Base-by-base conservation (phyloP, 2,113 vertebrate genomes). In the Dasyornis broadbenti region DNA sequence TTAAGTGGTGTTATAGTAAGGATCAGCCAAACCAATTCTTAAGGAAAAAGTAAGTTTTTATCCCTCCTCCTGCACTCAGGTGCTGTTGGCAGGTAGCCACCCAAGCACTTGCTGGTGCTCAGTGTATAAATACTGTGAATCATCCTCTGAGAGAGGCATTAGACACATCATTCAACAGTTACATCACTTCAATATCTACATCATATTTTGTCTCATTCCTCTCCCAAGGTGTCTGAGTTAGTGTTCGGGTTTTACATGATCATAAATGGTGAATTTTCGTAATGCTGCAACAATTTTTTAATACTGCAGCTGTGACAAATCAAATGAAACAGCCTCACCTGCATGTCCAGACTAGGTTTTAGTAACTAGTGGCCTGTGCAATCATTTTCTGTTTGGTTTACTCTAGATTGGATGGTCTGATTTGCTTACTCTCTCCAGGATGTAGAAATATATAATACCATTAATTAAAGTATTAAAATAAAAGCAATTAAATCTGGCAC, bases 391-490 rank as follows among this genome's bases (percentile, higher is more conserved):
- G 42, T 30, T 82, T 76, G 73, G 17, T 63, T 96, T 91, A 57
- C 50, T 40, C 47, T 18, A 54, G 15, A 33, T 1, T 63, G 37
- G 35, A 27, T 50, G 54, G 31, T 42, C 52, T 66, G 31, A 59
- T 86, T 59, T 66, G 26, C 35, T 76, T 26, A 26, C 7, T 59
- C 61, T 35, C 35, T 59, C 37, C 31, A 59, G 44, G 44, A 50
- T 17, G 21, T 82, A 80, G 86, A 94, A 96, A 90, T 63, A 96
- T 35, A 82, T 42, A 82, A 85, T 82, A 90, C 39, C 86, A 71
- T 94, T 97, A 94, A 97, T 97, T 95, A 95, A 96, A 83, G 45
- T 89, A 90, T 96, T 97, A 95, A 97, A 97, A 91, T 83, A 94
- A 96, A 94, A 92, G 80, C 83, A 93, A 95, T 96, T 97, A 96